phyloP scores from a whole-genome alignment of 2,888 invertebrate species.

The Ptychoptera albimana region DNA sequence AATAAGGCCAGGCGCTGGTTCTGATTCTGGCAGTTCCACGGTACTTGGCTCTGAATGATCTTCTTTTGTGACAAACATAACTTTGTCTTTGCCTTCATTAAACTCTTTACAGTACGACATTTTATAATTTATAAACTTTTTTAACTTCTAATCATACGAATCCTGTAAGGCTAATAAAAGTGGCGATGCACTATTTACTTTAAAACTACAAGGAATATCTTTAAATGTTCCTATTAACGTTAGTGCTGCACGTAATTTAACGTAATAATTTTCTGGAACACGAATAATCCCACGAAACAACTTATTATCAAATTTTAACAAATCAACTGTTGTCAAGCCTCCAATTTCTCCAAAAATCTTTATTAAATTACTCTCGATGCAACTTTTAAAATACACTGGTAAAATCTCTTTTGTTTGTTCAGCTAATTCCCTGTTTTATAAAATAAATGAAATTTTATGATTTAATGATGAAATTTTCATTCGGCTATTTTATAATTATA shows the following conservation, averaged over 20 bases:
- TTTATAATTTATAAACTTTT: slow-evolving; percentile 5
- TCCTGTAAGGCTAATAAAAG: slow-evolving; percentile 26
- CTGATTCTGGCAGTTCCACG: slow-evolving; percentile 46
- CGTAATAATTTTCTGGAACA: slow-evolving; percentile 35
- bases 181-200: slow-evolving; percentile 35
- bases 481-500: neutral
- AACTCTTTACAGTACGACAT: slow-evolving; percentile 35
- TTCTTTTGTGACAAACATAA: slow-evolving; percentile 67
- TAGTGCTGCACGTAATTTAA: slow-evolving; percentile 40
- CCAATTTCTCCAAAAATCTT: slow-evolving; percentile 42
- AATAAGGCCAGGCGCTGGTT: slow-evolving; percentile 65
- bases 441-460: slow-evolving; percentile 1
- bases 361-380: slow-evolving; percentile 35
- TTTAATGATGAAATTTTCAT: neutral
- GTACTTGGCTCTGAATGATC: slow-evolving; percentile 60
- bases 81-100: slow-evolving; percentile 52
- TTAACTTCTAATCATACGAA: slow-evolving; percentile 5
- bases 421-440: slow-evolving; percentile 30
- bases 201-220: slow-evolving; percentile 35
- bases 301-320: slow-evolving; percentile 36
- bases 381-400: slow-evolving; percentile 37
- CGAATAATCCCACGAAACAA: slow-evolving; percentile 36
- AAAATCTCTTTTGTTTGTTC: slow-evolving; percentile 28
- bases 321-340: slow-evolving; percentile 34
- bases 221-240: slow-evolving; percentile 35